These are phyloP conservation scores for Patella pellucida DNA, from an alignment of 2,888 invertebrate genomes.

Conservation along the genomic window DNA sequence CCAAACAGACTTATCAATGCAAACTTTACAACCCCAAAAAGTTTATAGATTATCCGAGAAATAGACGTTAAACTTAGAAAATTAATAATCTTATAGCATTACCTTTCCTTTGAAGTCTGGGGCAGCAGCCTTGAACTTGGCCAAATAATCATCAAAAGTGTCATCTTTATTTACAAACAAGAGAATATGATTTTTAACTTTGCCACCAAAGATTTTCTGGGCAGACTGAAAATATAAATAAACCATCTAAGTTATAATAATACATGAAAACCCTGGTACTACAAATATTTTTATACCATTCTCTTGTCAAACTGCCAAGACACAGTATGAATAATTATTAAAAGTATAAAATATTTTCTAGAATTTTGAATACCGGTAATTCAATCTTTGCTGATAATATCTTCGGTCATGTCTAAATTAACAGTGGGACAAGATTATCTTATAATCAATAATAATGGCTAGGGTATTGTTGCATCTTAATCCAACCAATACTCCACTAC, in stretches of 20 bases:
- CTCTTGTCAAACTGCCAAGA: no score
- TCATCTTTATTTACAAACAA: conserved; percentile 84
- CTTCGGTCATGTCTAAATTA: no score
- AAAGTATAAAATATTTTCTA: no score
- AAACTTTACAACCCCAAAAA: neutral
- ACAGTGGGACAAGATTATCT: no score
- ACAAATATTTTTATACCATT: no score
- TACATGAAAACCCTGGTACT: neutral
- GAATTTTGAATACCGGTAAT: no score
- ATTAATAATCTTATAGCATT: conserved; percentile 27
- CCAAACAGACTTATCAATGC: no score
- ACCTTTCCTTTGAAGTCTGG: conserved; percentile 89
- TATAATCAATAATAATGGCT: no score
- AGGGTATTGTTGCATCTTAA: no score
- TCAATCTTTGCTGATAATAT: no score
- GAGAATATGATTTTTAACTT: conserved; percentile 95
- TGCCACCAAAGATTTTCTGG: conserved; percentile 97
- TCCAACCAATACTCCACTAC: no score
- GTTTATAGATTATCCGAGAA: neutral
- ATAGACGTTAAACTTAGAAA: neutral
- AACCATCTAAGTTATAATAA: neutral
- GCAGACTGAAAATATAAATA: conserved; percentile 78
- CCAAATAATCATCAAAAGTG: conserved; percentile 85
- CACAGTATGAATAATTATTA: no score
- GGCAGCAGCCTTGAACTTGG: conserved; percentile 86